These are phyloP conservation scores for Heliconius ethilla DNA, from an alignment of 2,888 invertebrate species.

Conservation along the genomic window DNA sequence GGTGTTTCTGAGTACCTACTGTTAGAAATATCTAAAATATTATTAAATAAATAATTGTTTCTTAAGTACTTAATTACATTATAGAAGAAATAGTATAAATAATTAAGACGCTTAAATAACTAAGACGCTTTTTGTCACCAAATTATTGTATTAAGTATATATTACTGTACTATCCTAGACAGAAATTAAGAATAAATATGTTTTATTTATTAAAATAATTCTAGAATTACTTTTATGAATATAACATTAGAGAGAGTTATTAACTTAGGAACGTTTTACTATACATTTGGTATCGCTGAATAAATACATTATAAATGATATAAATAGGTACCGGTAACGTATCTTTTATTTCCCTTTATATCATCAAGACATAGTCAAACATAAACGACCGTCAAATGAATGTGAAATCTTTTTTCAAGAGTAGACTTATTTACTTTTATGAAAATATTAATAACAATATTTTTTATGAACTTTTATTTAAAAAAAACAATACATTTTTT, in stretches of 20 bases:
- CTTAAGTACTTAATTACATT: no score
- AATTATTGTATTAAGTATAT: not conserved
- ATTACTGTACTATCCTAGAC: not conserved
- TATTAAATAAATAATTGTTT: not conserved
- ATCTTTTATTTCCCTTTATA: not conserved
- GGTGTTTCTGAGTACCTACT: not conserved
- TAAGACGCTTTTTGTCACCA: not conserved
- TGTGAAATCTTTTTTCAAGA: not conserved
- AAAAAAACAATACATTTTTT: not conserved
- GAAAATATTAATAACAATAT: not conserved
- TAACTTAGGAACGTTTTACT: conserved; percentile 12
- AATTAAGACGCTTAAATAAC: no score
- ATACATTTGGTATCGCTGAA: conserved; percentile 7
- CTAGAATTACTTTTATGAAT: not conserved
- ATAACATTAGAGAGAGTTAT: not conserved
- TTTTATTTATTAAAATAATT: not conserved
- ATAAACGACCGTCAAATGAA: not conserved
- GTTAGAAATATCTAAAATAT: not conserved
- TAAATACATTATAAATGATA: conserved; percentile 4
- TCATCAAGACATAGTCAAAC: not conserved
- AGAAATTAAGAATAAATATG: not conserved
- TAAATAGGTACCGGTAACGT: not conserved
- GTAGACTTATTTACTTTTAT: not conserved
- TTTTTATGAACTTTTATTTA: not conserved
- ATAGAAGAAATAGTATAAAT: no score